These are phyloP conservation scores for Conomelus anceps DNA, from an alignment of 2,888 invertebrate genomes.

Conservation along the genomic window DNA sequence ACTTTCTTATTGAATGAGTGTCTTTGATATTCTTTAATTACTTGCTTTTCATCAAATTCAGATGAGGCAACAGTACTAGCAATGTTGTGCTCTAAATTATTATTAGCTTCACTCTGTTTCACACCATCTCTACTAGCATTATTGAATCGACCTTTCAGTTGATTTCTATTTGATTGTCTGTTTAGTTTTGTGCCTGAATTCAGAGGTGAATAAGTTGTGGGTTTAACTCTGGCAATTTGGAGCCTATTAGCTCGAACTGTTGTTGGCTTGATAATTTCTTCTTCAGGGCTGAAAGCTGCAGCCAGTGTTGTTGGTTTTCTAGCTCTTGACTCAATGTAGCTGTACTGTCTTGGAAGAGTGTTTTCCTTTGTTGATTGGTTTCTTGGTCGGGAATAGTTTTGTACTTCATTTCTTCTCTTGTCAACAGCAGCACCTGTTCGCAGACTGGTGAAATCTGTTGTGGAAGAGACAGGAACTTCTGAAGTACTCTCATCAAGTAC, in stretches of 20 bases:
- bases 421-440: not conserved
- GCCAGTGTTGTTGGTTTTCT: not conserved
- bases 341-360: not conserved
- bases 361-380: conserved; percentile 1
- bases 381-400: not conserved
- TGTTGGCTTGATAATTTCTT: not conserved
- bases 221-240: conserved; percentile 18
- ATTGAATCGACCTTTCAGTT: not conserved
- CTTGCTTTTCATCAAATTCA: conserved; percentile 2
- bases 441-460: not conserved
- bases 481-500: conserved; percentile 18
- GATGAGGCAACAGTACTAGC: conserved; percentile 1
- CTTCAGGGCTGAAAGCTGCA: not conserved
- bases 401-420: conserved; percentile 6
- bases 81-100: not conserved
- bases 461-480: conserved; percentile 13
- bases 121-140: not conserved
- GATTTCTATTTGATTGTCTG: conserved; percentile 3
- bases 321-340: not conserved
- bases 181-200: conserved; percentile 3
- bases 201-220: conserved; percentile 26
- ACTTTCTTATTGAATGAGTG: conserved; percentile 19
- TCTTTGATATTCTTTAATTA: conserved; percentile 18
- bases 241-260: conserved; percentile 11
- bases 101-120: not conserved